These are phyloP conservation scores for Drosophila sulfurigaster DNA, from an alignment of 1,140 invertebrate genomes.

Conservation along the genomic window DNA sequence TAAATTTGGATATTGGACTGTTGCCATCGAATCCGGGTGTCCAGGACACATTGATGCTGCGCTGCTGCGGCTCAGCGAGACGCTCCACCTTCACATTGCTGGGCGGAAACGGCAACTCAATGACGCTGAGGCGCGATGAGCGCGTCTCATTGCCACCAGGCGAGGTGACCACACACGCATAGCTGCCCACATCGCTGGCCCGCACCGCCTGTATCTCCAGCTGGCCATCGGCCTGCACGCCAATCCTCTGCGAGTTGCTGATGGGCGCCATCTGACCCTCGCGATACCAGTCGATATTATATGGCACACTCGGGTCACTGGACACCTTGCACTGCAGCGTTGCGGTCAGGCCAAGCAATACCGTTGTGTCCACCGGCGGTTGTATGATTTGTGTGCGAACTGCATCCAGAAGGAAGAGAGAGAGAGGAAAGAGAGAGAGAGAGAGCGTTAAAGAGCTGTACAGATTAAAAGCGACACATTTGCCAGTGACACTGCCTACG, in stretches of 20 bases:
- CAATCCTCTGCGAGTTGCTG: slow-evolving; percentile 88
- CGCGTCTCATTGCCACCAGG: slow-evolving; percentile 96
- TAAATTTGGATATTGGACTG: slow-evolving; percentile 96
- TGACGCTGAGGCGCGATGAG: slow-evolving; percentile 93
- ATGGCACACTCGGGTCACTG: slow-evolving; percentile 96
- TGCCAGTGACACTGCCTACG: slow-evolving; percentile 5
- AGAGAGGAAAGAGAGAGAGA: slow-evolving; percentile 4
- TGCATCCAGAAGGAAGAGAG: slow-evolving; percentile 68
- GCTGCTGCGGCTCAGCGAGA: slow-evolving; percentile 86
- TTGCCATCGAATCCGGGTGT: slow-evolving; percentile 98
- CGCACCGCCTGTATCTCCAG: slow-evolving; percentile 92
- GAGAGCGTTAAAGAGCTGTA: slow-evolving; percentile 59
- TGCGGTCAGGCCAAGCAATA: slow-evolving; percentile 95
- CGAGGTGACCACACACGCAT: slow-evolving; percentile 92
- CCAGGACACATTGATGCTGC: slow-evolving; percentile 96
- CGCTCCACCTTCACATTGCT: slow-evolving; percentile 92
- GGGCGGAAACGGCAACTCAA: slow-evolving; percentile 97
- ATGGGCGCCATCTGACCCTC: slow-evolving; percentile 88
- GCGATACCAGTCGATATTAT: slow-evolving; percentile 96
- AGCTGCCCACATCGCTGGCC: slow-evolving; percentile 92
- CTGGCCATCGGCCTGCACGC: slow-evolving; percentile 91
- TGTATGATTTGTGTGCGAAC: slow-evolving; percentile 96
- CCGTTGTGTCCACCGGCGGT: slow-evolving; percentile 95
- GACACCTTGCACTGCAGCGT: slow-evolving; percentile 96
- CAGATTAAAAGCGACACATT: slow-evolving; percentile 60